Percentiles rank a stretch among this genome's conserved stretches.
phyloP scores from a whole-genome alignment of 1,140 invertebrate species.

The Drosophila arizonae region DNA sequence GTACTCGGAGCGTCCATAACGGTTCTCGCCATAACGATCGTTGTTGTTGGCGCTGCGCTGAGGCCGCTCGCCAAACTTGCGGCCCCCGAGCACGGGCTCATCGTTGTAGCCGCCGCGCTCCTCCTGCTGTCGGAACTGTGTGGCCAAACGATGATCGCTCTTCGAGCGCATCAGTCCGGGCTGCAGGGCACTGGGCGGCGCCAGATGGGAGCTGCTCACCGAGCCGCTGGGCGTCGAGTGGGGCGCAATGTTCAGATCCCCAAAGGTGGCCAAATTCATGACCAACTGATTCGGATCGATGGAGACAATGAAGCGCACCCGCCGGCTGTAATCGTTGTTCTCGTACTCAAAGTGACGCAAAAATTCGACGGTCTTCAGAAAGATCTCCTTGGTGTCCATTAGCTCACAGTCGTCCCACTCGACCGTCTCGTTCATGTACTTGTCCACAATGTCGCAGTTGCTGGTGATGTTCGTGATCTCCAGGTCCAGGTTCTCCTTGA shows the following conservation, averaged over 20 bases:
- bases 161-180: slow-evolving; percentile 95
- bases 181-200: slow-evolving; percentile 85
- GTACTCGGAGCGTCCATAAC: slow-evolving; percentile 85
- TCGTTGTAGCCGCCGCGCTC: slow-evolving; percentile 86
- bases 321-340: slow-evolving; percentile 92
- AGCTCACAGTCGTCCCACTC: slow-evolving; percentile 94
- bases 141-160: slow-evolving; percentile 95
- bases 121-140: slow-evolving; percentile 94
- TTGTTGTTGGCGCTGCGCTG: slow-evolving; percentile 81
- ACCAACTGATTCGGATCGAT: slow-evolving; percentile 95
- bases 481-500: slow-evolving; percentile 96
- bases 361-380: slow-evolving; percentile 96
- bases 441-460: slow-evolving; percentile 98
- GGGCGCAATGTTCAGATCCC: slow-evolving; percentile 91
- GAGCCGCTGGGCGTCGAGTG: slow-evolving; percentile 84
- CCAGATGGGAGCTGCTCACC: slow-evolving; percentile 83
- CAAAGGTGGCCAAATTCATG: slow-evolving; percentile 92
- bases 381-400: slow-evolving; percentile 97
- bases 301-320: slow-evolving; percentile 92
- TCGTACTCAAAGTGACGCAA: slow-evolving; percentile 97
- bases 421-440: slow-evolving; percentile 93
- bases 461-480: slow-evolving; percentile 96
- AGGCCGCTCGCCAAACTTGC: slow-evolving; percentile 88
- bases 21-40: slow-evolving; percentile 83
- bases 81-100: slow-evolving; percentile 87